A percentile compares a stretch with the other conserved stretches of the same genome.
phyloP scores from a whole-genome alignment of 2,113 vertebrate genomes.

The Chaetodon auriga region DNA sequence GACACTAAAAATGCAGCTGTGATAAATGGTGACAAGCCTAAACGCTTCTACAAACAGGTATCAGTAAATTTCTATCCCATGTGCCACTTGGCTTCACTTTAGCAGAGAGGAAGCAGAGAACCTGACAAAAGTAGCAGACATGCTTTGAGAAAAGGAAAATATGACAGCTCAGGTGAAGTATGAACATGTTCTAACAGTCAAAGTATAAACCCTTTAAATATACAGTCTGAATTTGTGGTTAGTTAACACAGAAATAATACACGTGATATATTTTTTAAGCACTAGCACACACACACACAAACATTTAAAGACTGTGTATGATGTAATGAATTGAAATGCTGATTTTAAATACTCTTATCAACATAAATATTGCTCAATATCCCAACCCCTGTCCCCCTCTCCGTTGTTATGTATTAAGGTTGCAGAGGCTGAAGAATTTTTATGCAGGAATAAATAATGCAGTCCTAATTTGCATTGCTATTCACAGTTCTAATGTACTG shows the following conservation, averaged over 20 bases:
- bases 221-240: not conserved
- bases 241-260: not conserved
- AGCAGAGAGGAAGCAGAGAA: conserved; percentile 31
- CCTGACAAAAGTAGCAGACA: conserved; percentile 31
- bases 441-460: not conserved
- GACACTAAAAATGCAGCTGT: conserved; percentile 78
- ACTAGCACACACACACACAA: not conserved
- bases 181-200: conserved; percentile 11
- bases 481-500: no score
- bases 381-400: not conserved
- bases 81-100: conserved; percentile 56
- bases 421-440: not conserved
- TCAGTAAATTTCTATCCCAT: conserved; percentile 70
- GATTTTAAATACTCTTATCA: not conserved
- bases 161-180: not conserved
- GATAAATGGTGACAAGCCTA: conserved; percentile 75
- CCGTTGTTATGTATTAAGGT: not conserved
- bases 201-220: not conserved
- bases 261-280: not conserved
- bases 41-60: conserved; percentile 74
- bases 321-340: not conserved
- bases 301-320: not conserved
- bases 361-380: not conserved
- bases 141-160: conserved; percentile 33
- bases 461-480: not conserved